Evolutionary conservation across 1,140 invertebrate genomes (phyloP).

Genomic region (Melitaea cinxia): DNA sequence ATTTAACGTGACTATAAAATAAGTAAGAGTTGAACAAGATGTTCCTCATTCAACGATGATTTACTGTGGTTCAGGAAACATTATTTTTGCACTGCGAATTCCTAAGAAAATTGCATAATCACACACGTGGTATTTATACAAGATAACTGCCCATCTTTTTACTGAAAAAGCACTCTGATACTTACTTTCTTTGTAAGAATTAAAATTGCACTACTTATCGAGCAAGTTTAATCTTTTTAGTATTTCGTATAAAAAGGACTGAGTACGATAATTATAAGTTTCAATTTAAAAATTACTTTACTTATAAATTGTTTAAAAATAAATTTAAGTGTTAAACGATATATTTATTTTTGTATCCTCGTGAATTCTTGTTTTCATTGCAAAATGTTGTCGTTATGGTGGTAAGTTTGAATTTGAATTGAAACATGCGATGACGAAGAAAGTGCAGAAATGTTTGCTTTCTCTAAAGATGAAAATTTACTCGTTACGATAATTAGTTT

Average conservation of each 20-base stretch:
- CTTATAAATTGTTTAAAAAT: not conserved
- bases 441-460: constrained; percentile 46
- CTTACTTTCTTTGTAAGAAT: not conserved
- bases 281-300: not conserved
- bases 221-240: too few relatives aligned
- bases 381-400: not conserved
- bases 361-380: too few relatives aligned
- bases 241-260: too few relatives aligned
- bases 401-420: constrained; percentile 16
- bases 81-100: not conserved
- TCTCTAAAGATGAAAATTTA: constrained; percentile 52
- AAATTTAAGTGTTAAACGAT: too few relatives aligned
- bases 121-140: constrained; percentile 4
- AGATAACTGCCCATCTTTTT: not conserved
- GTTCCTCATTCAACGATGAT: not conserved
- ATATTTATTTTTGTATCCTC: too few relatives aligned
- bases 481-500: constrained; percentile 48
- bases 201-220: not conserved
- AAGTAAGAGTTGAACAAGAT: not conserved
- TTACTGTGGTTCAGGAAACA: not conserved
- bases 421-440: constrained; percentile 28
- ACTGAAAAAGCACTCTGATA: not conserved
- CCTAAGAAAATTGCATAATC: not conserved
- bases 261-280: not conserved
- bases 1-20: not conserved